A percentile compares a stretch with the other conserved stretches of the same genome.
These are phyloP conservation scores for Myotis planiceps DNA, from an alignment of 2,797 vertebrate genomes.

Conservation along the genomic window DNA sequence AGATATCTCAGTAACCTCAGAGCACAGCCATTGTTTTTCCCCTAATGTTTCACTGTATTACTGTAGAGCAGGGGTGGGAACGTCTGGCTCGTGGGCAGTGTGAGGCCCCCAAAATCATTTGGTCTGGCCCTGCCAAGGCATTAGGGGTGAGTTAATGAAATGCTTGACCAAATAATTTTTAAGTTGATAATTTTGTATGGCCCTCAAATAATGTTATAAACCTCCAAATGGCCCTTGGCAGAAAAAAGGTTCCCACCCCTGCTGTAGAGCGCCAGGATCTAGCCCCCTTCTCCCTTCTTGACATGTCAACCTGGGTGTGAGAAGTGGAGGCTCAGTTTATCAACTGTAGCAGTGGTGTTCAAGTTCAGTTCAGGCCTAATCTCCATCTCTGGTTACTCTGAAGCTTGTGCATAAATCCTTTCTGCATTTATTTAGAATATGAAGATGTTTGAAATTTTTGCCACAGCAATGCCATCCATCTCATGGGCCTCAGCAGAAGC, in stretches of 20 bases:
- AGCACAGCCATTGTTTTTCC: background rate
- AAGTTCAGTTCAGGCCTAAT: background rate
- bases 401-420: background rate
- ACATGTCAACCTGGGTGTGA: background rate
- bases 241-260: no score
- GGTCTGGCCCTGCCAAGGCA: no score
- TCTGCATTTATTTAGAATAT: constrained; percentile 46
- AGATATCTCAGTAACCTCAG: background rate
- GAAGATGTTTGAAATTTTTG: constrained; percentile 59
- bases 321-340: constrained; percentile 22
- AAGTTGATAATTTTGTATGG: no score
- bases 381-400: background rate
- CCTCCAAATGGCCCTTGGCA: no score
- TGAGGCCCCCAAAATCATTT: no score
- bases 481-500: constrained; percentile 62
- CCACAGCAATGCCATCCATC: background rate
- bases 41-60: background rate
- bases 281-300: no score
- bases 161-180: no score
- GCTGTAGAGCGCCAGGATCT: background rate
- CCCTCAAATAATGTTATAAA: no score
- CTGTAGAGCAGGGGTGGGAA: background rate
- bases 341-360: background rate
- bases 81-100: no score
- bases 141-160: no score